Conservation (phyloP, 2,113 vertebrate genomes). For the Melanocharis versteri region DNA sequence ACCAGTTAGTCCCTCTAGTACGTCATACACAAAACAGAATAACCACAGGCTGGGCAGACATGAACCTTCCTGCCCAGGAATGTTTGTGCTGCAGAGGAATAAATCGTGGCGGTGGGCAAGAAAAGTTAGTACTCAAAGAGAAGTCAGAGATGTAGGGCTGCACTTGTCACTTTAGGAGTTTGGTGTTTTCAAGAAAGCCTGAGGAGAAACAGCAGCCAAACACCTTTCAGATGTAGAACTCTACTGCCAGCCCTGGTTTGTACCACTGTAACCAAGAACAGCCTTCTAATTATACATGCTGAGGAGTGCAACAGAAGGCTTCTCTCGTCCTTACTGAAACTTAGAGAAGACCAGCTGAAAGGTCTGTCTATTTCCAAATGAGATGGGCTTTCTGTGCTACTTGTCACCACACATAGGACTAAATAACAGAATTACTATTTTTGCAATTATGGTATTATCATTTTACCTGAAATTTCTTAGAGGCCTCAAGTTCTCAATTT, state of each 20-base stretch:
- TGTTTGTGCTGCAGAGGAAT: neutral
- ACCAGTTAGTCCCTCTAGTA: neutral
- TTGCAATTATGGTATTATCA: neutral
- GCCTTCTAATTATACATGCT: neutral
- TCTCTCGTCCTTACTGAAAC: rapidly evolving
- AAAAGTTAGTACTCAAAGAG: neutral
- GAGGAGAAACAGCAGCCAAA: neutral
- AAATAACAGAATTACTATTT: neutral
- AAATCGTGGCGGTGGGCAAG: neutral
- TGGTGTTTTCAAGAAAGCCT: neutral
- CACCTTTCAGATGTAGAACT: neutral
- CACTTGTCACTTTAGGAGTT: neutral
- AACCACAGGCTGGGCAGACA: slow-evolving; percentile 13
- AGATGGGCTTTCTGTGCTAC: neutral
- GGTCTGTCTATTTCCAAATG: neutral
- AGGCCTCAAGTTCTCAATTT: neutral
- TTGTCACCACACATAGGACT: neutral
- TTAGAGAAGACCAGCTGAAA: neutral
- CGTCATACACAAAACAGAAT: slow-evolving; percentile 21
- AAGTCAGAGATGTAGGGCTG: neutral
- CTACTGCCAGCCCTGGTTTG: neutral
- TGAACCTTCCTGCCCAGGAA: slow-evolving; percentile 28
- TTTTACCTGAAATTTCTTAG: neutral
- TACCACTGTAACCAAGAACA: neutral
- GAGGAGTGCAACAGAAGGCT: neutral